Evolutionary conservation across 2,888 invertebrate genomes (phyloP).

Genomic region (Dorcus hopei): DNA sequence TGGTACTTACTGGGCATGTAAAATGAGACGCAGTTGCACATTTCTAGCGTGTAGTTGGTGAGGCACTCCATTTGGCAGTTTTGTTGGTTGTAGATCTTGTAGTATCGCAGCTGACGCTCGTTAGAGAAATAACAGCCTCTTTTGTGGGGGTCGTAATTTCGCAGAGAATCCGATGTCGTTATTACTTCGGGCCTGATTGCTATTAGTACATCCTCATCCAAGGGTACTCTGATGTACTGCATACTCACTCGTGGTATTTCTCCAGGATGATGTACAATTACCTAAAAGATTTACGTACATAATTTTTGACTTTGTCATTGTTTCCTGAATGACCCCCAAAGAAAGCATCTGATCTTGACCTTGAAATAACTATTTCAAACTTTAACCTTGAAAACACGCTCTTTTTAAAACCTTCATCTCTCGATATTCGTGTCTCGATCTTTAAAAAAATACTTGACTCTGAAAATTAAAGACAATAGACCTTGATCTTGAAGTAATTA

Average conservation of each 20-base stretch:
- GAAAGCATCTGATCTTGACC: too few relatives aligned
- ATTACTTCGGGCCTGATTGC: slow-evolving; percentile 74
- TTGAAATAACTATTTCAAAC: too few relatives aligned
- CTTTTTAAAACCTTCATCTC: too few relatives aligned
- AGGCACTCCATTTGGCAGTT: slow-evolving; percentile 73
- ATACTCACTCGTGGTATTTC: slow-evolving; percentile 65
- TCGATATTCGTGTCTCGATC: too few relatives aligned
- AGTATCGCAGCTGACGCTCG: slow-evolving; percentile 63
- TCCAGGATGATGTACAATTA: slow-evolving; percentile 66
- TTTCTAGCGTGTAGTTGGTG: slow-evolving; percentile 61
- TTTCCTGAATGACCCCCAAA: too few relatives aligned
- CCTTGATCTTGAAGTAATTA: too few relatives aligned
- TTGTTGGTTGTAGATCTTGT: slow-evolving; percentile 67
- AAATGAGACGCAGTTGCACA: slow-evolving; percentile 67
- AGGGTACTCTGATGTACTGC: slow-evolving; percentile 68
- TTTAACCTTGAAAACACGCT: too few relatives aligned
- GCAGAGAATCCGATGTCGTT: slow-evolving; percentile 66
- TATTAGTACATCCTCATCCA: slow-evolving; percentile 68
- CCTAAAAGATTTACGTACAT: slow-evolving; percentile 41
- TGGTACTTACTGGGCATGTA: slow-evolving; percentile 61
- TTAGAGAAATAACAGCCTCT: slow-evolving; percentile 68
- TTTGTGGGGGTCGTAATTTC: slow-evolving; percentile 60
- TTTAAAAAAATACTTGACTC: too few relatives aligned
- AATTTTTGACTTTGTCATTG: too few relatives aligned
- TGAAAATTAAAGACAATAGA: too few relatives aligned